Percentiles rank a stretch among this genome's conserved stretches.
Conservation (phyloP, 2,888 invertebrate genomes). For the Spisula solida region DNA sequence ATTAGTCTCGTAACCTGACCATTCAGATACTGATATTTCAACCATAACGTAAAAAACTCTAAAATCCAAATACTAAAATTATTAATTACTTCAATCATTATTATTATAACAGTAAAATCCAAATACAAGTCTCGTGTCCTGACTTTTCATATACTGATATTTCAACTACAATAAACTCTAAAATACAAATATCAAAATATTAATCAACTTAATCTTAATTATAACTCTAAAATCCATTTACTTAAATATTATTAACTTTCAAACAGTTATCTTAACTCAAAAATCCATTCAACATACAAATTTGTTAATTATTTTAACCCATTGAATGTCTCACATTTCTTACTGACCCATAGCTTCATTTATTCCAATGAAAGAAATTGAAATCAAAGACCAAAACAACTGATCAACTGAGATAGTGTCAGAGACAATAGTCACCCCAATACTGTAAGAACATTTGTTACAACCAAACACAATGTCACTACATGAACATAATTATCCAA, state of each 20-base stretch:
- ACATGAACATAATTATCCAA: constrained; percentile 1
- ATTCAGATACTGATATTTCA: background rate
- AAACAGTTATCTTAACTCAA: background rate
- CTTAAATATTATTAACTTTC: too few relatives aligned
- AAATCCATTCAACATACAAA: background rate
- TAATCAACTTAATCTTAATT: too few relatives aligned
- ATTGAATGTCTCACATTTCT: background rate
- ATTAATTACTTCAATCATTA: background rate
- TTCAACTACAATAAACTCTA: too few relatives aligned
- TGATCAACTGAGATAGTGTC: too few relatives aligned
- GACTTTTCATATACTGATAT: background rate
- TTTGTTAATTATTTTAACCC: background rate
- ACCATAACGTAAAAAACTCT: background rate
- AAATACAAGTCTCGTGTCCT: background rate
- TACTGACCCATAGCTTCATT: constrained; percentile 2
- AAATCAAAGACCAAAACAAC: background rate
- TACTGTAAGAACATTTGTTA: background rate
- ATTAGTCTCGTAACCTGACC: background rate
- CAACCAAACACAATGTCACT: background rate
- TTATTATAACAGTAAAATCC: too few relatives aligned
- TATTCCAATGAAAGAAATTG: background rate
- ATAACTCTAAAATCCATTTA: too few relatives aligned
- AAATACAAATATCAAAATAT: too few relatives aligned
- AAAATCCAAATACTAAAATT: background rate
- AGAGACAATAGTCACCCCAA: background rate